Percentiles rank a stretch among this genome's conserved stretches.
These are phyloP conservation scores for Linyphia triangularis DNA, from an alignment of 2,888 invertebrate genomes.

Conservation along the genomic window DNA sequence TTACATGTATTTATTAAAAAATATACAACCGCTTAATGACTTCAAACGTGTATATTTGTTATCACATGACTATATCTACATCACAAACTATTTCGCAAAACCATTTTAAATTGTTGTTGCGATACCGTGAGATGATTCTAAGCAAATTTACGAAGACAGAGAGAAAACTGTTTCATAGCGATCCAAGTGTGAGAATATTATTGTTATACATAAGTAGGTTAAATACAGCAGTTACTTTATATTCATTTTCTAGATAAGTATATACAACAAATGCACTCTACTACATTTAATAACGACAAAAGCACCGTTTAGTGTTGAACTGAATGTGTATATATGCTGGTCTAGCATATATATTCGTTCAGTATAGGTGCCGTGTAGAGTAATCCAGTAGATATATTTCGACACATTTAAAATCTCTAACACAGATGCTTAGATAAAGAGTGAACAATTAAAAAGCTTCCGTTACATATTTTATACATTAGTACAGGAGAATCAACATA, in stretches of 20 bases:
- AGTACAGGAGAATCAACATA: conserved; percentile 31
- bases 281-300: conserved; percentile 45
- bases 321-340: not conserved
- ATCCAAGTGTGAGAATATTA: conserved; percentile 32
- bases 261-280: conserved; percentile 70
- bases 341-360: conserved; percentile 1
- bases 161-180: too few species aligned
- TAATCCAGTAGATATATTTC: conserved; percentile 41
- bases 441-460: conserved; percentile 60
- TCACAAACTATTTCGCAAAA: not conserved
- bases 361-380: conserved; percentile 40
- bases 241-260: conserved; percentile 49
- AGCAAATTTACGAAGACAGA: too few species aligned
- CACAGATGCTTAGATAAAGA: conserved; percentile 70
- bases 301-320: conserved; percentile 29
- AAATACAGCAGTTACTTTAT: conserved; percentile 25
- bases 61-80: not conserved
- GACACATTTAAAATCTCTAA: conserved; percentile 71
- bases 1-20: too few species aligned
- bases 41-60: not conserved
- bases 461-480: conserved; percentile 55
- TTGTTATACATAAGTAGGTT: conserved; percentile 1
- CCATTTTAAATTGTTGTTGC: not conserved
- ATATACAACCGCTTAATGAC: not conserved
- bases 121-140: too few species aligned